These are phyloP conservation scores for Lasioglossum villosulum DNA, from an alignment of 2,888 invertebrate genomes.

Conservation along the genomic window DNA sequence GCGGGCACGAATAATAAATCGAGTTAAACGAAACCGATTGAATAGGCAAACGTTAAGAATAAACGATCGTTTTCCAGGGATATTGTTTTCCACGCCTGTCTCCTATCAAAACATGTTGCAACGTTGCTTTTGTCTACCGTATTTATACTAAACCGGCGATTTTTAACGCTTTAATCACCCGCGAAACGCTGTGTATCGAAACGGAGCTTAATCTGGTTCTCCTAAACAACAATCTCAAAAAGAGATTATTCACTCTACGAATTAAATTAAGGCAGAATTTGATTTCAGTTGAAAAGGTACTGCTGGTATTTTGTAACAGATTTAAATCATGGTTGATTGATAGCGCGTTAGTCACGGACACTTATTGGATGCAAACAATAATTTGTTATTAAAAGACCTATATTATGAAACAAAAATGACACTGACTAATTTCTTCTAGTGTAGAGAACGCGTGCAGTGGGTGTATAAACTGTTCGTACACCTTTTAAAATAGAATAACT, in stretches of 20 bases:
- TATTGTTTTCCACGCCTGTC: neutral
- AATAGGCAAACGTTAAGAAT: slow-evolving; percentile 7
- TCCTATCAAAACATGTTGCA: neutral
- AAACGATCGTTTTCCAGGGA: neutral
- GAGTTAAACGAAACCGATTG: neutral
- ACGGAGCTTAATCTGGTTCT: neutral
- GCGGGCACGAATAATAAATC: neutral
- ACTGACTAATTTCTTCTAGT: too few relatives aligned
- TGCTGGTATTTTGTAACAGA: too few relatives aligned
- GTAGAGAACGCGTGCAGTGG: too few relatives aligned
- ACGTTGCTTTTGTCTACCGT: neutral
- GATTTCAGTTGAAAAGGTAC: too few relatives aligned
- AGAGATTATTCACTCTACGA: neutral
- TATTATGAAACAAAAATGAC: too few relatives aligned
- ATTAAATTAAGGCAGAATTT: neutral
- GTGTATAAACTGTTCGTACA: too few relatives aligned
- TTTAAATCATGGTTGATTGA: neutral
- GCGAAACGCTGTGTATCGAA: neutral
- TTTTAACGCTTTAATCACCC: neutral
- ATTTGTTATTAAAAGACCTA: too few relatives aligned
- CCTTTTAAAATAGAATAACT: too few relatives aligned
- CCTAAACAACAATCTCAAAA: neutral
- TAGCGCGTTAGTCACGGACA: neutral
- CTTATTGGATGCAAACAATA: too few relatives aligned
- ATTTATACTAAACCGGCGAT: slow-evolving; percentile 1